Evolutionary conservation across 2,888 invertebrate genomes (phyloP).

Genomic region (Oxyteleia sp.): DNA sequence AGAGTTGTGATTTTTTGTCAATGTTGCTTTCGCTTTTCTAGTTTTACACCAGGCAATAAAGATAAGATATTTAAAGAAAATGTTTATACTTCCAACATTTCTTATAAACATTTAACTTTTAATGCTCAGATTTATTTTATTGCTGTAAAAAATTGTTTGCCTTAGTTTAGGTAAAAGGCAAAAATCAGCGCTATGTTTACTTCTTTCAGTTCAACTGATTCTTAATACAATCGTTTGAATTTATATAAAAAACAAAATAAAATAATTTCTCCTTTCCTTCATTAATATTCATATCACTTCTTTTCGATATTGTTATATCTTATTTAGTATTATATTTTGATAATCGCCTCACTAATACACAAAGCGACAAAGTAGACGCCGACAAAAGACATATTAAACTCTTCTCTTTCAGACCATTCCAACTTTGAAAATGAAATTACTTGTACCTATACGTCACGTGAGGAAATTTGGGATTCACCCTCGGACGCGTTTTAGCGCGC

Average conservation of each 20-base stretch:
- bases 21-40: constrained; percentile 12
- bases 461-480: constrained; percentile 86
- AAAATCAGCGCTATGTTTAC: background rate
- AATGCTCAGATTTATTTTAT: constrained; percentile 21
- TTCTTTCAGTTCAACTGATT: background rate
- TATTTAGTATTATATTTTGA: background rate
- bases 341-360: background rate
- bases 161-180: background rate
- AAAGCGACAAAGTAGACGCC: constrained; percentile 22
- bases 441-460: constrained; percentile 62
- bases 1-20: constrained; percentile 29
- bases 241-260: background rate
- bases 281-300: background rate
- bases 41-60: constrained; percentile 25
- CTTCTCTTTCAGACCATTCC: constrained; percentile 50
- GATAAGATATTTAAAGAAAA: constrained; percentile 29
- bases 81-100: constrained; percentile 16
- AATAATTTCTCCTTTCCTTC: constrained; percentile 13
- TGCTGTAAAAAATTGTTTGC: constrained; percentile 19
- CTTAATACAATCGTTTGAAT: background rate
- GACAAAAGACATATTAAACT: too few species aligned
- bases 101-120: constrained; percentile 15
- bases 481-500: constrained; percentile 82
- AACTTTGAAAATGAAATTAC: constrained; percentile 85
- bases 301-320: background rate